Evolutionary conservation across 2,797 vertebrate species (phyloP).

Genomic region (Potorous gilbertii): DNA sequence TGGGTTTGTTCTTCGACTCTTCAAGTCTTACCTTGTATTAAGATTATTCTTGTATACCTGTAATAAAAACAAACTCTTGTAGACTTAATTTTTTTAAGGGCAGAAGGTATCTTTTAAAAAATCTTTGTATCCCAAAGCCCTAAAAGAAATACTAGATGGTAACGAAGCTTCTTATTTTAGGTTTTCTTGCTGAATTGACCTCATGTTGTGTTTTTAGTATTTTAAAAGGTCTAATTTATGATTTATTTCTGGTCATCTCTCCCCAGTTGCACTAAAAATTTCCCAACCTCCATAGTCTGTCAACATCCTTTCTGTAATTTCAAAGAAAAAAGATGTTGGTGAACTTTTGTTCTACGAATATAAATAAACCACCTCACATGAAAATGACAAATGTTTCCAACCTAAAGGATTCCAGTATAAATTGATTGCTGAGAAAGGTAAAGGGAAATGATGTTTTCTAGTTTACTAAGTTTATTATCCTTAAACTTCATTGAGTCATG

Average conservation of each 20-base stretch:
- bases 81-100: not conserved
- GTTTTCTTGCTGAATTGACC: not conserved
- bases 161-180: not conserved
- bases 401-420: not conserved
- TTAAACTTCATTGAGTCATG: not conserved
- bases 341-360: not conserved
- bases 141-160: not conserved
- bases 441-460: not conserved
- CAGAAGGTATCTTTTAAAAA: not conserved
- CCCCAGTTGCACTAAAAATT: slow-evolving; percentile 63
- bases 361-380: not conserved
- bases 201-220: not conserved
- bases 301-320: slow-evolving; percentile 68
- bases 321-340: not conserved
- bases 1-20: not conserved
- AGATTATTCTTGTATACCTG: not conserved
- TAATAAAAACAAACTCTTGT: not conserved
- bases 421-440: not conserved
- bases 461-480: not conserved
- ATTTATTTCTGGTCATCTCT: slow-evolving; percentile 70
- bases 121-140: not conserved
- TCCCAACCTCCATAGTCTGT: slow-evolving; percentile 75
- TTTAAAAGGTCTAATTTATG: not conserved
- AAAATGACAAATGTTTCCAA: not conserved
- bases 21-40: not conserved